Evolutionary conservation across 2,888 invertebrate genomes (phyloP), one percentile per base, ranked within the genome.

Genomic region (Lobophora halterata): DNA sequence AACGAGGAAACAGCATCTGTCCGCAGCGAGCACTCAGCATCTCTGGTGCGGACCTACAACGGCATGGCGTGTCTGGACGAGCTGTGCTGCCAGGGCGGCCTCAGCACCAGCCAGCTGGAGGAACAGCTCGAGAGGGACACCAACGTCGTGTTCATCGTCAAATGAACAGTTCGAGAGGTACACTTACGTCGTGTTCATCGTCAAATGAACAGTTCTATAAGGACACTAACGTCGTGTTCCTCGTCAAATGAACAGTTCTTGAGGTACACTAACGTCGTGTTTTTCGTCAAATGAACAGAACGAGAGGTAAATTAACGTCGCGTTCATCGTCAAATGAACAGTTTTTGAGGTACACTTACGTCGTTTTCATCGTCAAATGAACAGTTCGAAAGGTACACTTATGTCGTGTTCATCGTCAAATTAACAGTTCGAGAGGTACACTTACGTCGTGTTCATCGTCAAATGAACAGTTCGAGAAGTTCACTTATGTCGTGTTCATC

Each of bases 51-150:
- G 6, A 74, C 79, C 0, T 88, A 88, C 77, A 87, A 72, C 64
- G 89, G 89, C 0, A 61, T 82, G 1, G 83, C 79, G 1, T 94
- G 92, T 50, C 89, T 93, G 42, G 96, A 97, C 85, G 95, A 96
- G 76, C 93, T 97, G 55, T 96, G 96, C 72, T 94, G 95, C 65
- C 90, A 91, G 47, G 92, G 92, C 11, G 93, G 93, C 0, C 88
- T 93, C 26, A 90, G 91, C 8, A 89, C 91, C 7, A 88, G 91
- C 19, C 92, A 93, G 61, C 79, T 95, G 0, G 94, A 95, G 63
- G 93, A 94, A 34, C 91, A 93, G 50, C 81, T 95, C 1, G 95
- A 95, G 59, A 83, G 90, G 37, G 95, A 95, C 81, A 90, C 92
- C 49, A 93, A 92, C 65, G 91, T 95, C 45, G 89, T 92, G 19